A percentile compares a stretch with the other conserved stretches of the same genome.
Evolutionary conservation across 1,140 invertebrate genomes (phyloP).

Genomic region (Lordiphosa clarofinis): DNA sequence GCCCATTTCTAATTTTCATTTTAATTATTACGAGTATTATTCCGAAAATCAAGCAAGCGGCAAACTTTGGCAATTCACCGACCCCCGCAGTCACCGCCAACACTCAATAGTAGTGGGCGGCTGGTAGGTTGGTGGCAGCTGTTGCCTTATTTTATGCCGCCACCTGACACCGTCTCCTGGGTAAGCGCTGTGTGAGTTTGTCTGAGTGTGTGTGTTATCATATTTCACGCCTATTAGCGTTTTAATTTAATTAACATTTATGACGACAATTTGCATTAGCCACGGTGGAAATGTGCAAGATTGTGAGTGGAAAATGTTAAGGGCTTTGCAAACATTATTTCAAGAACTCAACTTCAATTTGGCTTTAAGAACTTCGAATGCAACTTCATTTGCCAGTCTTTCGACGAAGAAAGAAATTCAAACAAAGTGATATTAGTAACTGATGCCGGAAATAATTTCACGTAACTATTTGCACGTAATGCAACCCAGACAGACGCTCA

Average conservation of each 20-base stretch:
- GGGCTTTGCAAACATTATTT: not conserved
- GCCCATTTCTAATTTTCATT: constrained; percentile 70
- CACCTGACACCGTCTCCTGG: constrained; percentile 18
- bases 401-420: constrained; percentile 26
- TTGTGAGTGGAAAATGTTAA: not conserved
- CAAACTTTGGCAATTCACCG: constrained; percentile 47
- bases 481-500: constrained; percentile 10
- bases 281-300: constrained; percentile 28
- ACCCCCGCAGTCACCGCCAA: not conserved
- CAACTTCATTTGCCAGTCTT: constrained; percentile 60
- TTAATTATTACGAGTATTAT: constrained; percentile 75
- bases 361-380: constrained; percentile 46
- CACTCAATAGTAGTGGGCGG: constrained; percentile 10
- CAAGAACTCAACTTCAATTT: not conserved
- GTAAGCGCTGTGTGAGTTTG: constrained; percentile 9
- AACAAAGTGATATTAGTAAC: constrained; percentile 65
- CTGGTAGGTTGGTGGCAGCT: constrained; percentile 41
- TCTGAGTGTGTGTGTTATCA: constrained; percentile 58
- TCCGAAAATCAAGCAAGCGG: constrained; percentile 67
- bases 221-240: constrained; percentile 75
- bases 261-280: constrained; percentile 64
- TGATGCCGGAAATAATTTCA: constrained; percentile 72
- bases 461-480: constrained; percentile 71
- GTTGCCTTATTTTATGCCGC: constrained; percentile 50
- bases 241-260: constrained; percentile 77